Evolutionary conservation across 2,797 vertebrate species (phyloP), one percentile per base, ranked within the genome.

Genomic region (Natrix natrix): DNA sequence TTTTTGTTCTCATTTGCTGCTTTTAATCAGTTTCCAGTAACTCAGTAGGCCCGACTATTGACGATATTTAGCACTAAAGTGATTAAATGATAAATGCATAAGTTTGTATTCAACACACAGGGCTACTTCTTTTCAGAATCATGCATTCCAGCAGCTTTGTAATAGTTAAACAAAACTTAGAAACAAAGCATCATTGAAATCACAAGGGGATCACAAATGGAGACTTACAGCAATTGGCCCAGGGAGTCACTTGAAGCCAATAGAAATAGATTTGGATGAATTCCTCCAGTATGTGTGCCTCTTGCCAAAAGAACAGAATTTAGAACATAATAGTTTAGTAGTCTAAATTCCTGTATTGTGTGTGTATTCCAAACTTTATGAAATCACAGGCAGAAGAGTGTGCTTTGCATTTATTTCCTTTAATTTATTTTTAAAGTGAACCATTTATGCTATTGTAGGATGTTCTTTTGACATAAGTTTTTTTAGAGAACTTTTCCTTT

Each of bases 41-140:
- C 56, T 3, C 91, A 91, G 90, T 91, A 94, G 94, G 86, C 56
- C 94, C 91, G 0, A 3, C 94, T 94, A 93, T 92, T 96, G 93
- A 93, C 8, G 14, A 92, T 96, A 94, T 96, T 96, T 96, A 95
- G 94, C 90, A 95, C 94, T 12, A 20, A 95, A 94, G 92, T 95
- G 96, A 96, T 97, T 96, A 95, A 96, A 94, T 94, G 93, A 92
- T 94, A 97, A 94, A 91, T 95, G 97, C 96, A 94, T 96, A 93
- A 87, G 92, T 96, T 96, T 96, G 91, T 90, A 91, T 95, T 93
- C 89, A 92, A 86, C 12, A 12, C 91, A 94, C 95, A 94, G 94
- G 56, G 86, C 95, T 56, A 56, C 90, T 89, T 91, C 87, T 96
- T 96, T 94, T 92, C 88, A 90, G 92, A 55, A 93, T 96, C 94